phyloP scores from a whole-genome alignment of 2,888 invertebrate genomes.

The Norana najaformis region DNA sequence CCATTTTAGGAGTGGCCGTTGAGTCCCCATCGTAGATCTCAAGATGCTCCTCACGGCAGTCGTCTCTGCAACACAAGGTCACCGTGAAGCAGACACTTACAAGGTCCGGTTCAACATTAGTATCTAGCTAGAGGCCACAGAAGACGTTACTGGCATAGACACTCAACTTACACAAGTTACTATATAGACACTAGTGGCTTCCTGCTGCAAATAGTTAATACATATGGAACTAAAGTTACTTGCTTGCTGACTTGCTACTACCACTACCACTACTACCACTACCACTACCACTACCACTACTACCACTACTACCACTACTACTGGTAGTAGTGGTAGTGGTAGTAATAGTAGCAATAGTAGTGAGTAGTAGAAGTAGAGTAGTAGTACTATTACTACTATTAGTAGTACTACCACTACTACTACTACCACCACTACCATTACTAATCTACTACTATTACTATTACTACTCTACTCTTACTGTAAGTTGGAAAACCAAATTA shows the following conservation, averaged over 20 bases:
- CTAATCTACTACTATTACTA: background rate
- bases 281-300: background rate
- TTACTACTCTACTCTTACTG: no score
- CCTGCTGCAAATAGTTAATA: no score
- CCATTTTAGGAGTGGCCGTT: conserved; percentile 31
- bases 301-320: background rate
- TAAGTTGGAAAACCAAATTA: no score
- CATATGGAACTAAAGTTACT: no score
- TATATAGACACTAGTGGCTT: no score
- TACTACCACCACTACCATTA: background rate
- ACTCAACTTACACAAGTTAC: no score
- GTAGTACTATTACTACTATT: background rate
- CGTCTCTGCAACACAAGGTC: conserved; percentile 31
- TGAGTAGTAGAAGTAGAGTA: background rate
- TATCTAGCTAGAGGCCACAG: no score
- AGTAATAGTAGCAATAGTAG: background rate
- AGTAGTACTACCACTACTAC: background rate
- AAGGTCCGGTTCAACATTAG: no score
- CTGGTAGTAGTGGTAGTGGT: background rate
- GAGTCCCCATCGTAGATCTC: conserved; percentile 40
- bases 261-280: background rate
- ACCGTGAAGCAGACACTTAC: no score
- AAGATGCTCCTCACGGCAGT: conserved; percentile 42
- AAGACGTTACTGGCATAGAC: no score
- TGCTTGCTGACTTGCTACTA: no score